These are phyloP conservation scores for Apoderus coryli DNA, from an alignment of 2,888 invertebrate genomes.

Conservation along the genomic window DNA sequence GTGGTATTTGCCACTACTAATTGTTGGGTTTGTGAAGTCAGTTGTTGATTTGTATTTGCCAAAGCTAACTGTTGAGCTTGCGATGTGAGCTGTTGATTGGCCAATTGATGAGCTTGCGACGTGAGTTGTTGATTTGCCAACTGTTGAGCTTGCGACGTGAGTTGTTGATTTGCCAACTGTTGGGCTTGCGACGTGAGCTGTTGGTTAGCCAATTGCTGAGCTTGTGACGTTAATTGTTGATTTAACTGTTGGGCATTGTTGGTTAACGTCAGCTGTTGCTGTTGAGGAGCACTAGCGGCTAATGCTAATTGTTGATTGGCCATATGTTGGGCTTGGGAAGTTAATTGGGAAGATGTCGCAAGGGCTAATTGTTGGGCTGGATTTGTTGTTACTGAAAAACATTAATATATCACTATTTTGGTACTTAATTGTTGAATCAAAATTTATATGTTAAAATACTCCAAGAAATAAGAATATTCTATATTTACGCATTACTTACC, in stretches of 20 bases:
- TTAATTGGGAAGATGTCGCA: conserved; percentile 27
- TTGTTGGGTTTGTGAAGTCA: conserved; percentile 23
- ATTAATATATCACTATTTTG: conserved; percentile 2
- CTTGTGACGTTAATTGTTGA: conserved; percentile 20
- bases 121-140: conserved; percentile 21
- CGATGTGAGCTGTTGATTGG: conserved; percentile 24
- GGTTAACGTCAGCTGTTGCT: conserved; percentile 18
- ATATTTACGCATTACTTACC: conserved; percentile 21
- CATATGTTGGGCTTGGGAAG: conserved; percentile 27
- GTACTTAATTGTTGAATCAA: not conserved
- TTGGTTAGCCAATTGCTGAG: conserved; percentile 23
- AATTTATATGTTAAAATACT: conserved; percentile 3
- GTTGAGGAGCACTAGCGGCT: conserved; percentile 20
- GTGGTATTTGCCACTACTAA: conserved; percentile 23
- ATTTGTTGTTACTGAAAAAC: conserved; percentile 28
- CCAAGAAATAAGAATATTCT: not conserved
- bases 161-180: conserved; percentile 24
- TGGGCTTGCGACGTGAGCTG: conserved; percentile 25
- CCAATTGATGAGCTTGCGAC: conserved; percentile 25
- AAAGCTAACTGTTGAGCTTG: conserved; percentile 25
- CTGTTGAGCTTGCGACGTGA: conserved; percentile 25
- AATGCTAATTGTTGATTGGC: conserved; percentile 26
- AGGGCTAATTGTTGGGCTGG: conserved; percentile 30
- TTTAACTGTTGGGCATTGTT: conserved; percentile 18
- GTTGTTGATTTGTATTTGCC: conserved; percentile 21